phyloP scores from a whole-genome alignment of 1,140 invertebrate genomes.

The Megalopta genalis region DNA sequence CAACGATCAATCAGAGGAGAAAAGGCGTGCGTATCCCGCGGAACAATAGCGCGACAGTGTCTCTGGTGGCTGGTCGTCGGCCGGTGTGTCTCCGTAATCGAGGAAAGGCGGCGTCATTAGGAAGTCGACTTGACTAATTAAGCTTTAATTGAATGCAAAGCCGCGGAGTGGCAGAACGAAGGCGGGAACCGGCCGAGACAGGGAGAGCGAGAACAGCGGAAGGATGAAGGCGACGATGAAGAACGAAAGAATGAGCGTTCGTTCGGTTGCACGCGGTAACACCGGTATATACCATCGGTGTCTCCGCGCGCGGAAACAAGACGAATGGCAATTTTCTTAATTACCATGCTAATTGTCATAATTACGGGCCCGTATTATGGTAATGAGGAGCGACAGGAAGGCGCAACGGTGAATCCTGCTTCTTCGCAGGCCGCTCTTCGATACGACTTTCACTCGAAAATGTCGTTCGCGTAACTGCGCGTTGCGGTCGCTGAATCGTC shows the following conservation, averaged over 20 bases:
- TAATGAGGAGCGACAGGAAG: constrained; percentile 77
- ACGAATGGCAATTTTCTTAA: constrained; percentile 71
- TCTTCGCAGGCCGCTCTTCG: not conserved
- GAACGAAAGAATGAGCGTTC: not conserved
- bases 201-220: not conserved
- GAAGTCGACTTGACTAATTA: constrained; percentile 73
- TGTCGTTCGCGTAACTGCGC: too few relatives aligned
- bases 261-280: not conserved
- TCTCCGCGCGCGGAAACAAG: constrained; percentile 41
- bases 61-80: constrained; percentile 6
- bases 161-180: constrained; percentile 39
- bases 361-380: constrained; percentile 70
- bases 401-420: not conserved
- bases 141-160: constrained; percentile 74
- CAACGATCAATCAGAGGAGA: not conserved
- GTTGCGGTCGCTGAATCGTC: too few relatives aligned
- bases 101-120: constrained; percentile 40
- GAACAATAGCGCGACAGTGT: constrained; percentile 10
- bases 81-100: constrained; percentile 12
- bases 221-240: not conserved
- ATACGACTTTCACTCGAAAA: constrained; percentile 8
- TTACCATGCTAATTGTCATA: constrained; percentile 75
- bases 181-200: not conserved
- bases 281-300: not conserved
- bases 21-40: not conserved